Evolutionary conservation across 2,888 invertebrate species (phyloP).

Genomic region (Phasia obesa): DNA sequence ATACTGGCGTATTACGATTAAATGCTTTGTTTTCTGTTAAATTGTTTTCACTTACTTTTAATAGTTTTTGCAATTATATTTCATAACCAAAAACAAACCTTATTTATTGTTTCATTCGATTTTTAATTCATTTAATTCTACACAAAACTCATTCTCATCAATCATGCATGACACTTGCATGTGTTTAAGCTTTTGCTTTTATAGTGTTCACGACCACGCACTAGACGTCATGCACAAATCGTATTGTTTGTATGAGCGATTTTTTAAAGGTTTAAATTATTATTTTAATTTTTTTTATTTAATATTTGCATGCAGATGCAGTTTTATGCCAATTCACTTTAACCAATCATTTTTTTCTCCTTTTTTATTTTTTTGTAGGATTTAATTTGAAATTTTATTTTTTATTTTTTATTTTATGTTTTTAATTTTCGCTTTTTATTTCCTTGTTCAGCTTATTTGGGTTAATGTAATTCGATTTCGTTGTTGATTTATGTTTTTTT

Average conservation of each 20-base stretch:
- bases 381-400: conserved; percentile 36
- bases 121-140: conserved; percentile 8
- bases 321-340: conserved; percentile 31
- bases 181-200: conserved; percentile 40
- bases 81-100: conserved; percentile 8
- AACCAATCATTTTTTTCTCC: conserved; percentile 20
- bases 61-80: conserved; percentile 10
- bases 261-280: conserved; percentile 29
- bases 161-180: conserved; percentile 69
- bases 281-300: background rate
- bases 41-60: background rate
- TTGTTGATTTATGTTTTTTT: background rate
- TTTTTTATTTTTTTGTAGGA: conserved; percentile 8
- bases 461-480: conserved; percentile 58
- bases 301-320: conserved; percentile 22
- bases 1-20: no score
- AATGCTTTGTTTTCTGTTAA: background rate
- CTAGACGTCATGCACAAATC: conserved; percentile 52
- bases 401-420: conserved; percentile 13
- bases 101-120: background rate
- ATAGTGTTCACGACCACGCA: conserved; percentile 70
- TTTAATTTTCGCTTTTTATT: conserved; percentile 23
- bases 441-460: conserved; percentile 54
- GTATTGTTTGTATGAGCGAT: conserved; percentile 20
- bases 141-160: conserved; percentile 62